These are phyloP conservation scores for Drosophila pseudoananassae DNA, from an alignment of 1,140 invertebrate genomes.

Conservation along the genomic window DNA sequence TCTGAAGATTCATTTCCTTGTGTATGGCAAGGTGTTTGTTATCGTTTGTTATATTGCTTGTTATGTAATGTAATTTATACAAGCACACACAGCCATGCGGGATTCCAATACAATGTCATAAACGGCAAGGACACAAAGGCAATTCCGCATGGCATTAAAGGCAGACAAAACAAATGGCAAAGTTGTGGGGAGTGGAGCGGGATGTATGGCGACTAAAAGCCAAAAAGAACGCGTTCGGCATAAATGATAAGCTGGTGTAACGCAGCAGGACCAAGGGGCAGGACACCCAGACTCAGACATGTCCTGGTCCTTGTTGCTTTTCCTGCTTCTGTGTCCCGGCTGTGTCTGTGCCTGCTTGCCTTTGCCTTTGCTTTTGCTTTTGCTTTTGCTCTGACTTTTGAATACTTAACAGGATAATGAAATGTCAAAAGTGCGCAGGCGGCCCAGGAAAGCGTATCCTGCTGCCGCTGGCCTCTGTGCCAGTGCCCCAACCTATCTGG, in stretches of 20 bases:
- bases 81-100: constrained; percentile 28
- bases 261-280: constrained; percentile 49
- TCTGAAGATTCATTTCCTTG: constrained; percentile 30
- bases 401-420: constrained; percentile 83
- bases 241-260: constrained; percentile 78
- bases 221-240: constrained; percentile 78
- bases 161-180: constrained; percentile 74
- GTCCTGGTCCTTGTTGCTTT: constrained; percentile 22
- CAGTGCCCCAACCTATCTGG: background rate
- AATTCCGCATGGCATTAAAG: constrained; percentile 76
- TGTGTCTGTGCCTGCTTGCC: constrained; percentile 6
- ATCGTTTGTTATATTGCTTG: constrained; percentile 82
- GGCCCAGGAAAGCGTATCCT: constrained; percentile 56
- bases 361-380: constrained; percentile 14
- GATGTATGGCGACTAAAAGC: constrained; percentile 55
- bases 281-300: constrained; percentile 41
- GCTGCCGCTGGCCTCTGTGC: constrained; percentile 16
- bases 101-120: constrained; percentile 80
- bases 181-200: background rate
- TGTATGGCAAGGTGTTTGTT: constrained; percentile 73
- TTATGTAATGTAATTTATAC: constrained; percentile 81
- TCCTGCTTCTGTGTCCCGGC: constrained; percentile 41
- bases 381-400: constrained; percentile 70
- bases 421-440: constrained; percentile 80
- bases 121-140: constrained; percentile 81